Conservation (phyloP, 2,797 vertebrate species). For the Periparus ater region DNA sequence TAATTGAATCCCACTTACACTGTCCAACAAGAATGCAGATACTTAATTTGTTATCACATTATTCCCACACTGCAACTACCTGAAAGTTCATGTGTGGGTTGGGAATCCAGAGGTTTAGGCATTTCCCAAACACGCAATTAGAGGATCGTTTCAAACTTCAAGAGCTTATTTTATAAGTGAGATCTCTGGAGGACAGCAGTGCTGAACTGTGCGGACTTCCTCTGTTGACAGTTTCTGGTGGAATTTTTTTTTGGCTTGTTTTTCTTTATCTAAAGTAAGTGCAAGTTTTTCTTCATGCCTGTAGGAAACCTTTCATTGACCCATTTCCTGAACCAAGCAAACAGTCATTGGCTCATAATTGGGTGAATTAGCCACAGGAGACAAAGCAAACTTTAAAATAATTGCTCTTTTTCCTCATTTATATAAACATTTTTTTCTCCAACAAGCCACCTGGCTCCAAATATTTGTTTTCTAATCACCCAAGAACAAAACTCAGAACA, state of each 20-base stretch:
- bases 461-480: constrained; percentile 28
- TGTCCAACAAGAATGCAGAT: neutral
- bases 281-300: constrained; percentile 19
- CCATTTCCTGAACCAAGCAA: constrained; percentile 41
- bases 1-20: neutral
- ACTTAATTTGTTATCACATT: neutral
- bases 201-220: neutral
- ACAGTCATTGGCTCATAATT: constrained; percentile 46
- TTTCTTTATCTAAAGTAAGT: constrained; percentile 26
- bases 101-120: neutral
- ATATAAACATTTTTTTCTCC: neutral
- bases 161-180: neutral
- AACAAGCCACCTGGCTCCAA: constrained; percentile 8
- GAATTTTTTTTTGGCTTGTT: neutral
- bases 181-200: neutral
- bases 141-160: neutral
- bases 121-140: neutral
- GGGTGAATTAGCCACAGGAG: constrained; percentile 46
- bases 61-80: neutral
- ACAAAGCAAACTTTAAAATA: constrained; percentile 50
- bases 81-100: neutral
- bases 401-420: neutral
- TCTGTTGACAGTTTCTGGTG: neutral
- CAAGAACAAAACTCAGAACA: neutral
- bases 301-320: constrained; percentile 40